Base-by-base conservation (phyloP, 2,797 vertebrate species). In the Simalia tracyae region DNA sequence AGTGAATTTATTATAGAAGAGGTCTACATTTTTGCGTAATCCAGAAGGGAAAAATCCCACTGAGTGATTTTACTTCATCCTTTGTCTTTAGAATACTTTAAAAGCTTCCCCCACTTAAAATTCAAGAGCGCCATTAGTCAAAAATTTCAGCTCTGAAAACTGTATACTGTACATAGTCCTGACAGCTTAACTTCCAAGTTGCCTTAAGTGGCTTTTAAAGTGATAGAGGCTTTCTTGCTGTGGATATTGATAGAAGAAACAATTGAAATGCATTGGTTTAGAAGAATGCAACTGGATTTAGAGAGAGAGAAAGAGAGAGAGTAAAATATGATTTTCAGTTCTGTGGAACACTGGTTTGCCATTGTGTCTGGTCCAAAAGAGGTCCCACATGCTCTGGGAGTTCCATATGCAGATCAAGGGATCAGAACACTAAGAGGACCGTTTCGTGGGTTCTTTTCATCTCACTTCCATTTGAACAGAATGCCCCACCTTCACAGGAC, bases 1-100 rank as follows among this genome's bases (percentile, higher is more conserved):
- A 97, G 95, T 95, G 95, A 96, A 97, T 98, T 96, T 97, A 97
- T 97, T 97, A 96, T 85, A 92, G 95, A 94, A 94, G 93, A 96
- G 92, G 94, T 94, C 92, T 96, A 64, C 90, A 94, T 96, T 96
- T 92, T 96, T 94, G 92, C 93, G 84, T 95, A 97, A 97, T 95
- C 86, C 96, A 97, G 91, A 96, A 96, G 95, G 95, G 95, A 93
- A 96, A 97, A 96, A 91, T 95, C 86, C 91, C 93, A 89, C 93
- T 96, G 95, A 94, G 93, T 86, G 91, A 91, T 92, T 97, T 96
- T 95, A 91, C 95, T 96, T 96, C 89, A 94, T 96, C 93, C 94
- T 95, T 96, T 95, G 92, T 94, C 92, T 95, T 96, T 95, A 92
- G 90, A 95, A 90, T 61, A 92, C 85, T 95, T 95, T 95, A 96